phyloP scores from a whole-genome alignment of 2,797 vertebrate species.

The Siniperca undulata region DNA sequence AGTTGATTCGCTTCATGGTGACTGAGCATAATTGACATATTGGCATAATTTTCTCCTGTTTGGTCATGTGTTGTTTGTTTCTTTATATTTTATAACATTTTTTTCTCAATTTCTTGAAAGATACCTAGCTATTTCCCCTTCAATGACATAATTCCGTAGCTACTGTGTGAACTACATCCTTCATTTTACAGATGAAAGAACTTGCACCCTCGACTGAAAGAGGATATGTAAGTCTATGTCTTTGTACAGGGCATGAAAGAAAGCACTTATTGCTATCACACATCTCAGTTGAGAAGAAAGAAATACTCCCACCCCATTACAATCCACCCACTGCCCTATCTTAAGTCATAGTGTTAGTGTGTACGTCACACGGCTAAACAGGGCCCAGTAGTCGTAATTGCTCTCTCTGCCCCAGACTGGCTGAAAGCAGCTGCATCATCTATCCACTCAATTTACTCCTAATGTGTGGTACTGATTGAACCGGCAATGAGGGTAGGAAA shows the following conservation, averaged over 20 bases:
- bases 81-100: background rate
- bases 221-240: background rate
- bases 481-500: constrained; percentile 65
- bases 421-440: constrained; percentile 77
- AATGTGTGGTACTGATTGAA: constrained; percentile 80
- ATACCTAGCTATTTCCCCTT: background rate
- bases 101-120: background rate
- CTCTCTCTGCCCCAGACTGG: constrained; percentile 60
- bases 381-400: constrained; percentile 63
- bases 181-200: background rate
- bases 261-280: constrained; percentile 17
- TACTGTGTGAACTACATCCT: background rate
- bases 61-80: background rate
- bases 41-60: background rate
- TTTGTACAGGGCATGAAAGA: background rate
- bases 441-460: constrained; percentile 79
- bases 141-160: background rate
- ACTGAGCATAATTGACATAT: no score
- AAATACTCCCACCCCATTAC: constrained; percentile 16
- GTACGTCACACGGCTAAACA: constrained; percentile 68
- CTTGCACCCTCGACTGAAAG: background rate
- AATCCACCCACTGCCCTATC: constrained; percentile 26
- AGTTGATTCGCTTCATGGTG: background rate
- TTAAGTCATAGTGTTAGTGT: constrained; percentile 42
- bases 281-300: constrained; percentile 14